phyloP scores from a whole-genome alignment of 2,888 invertebrate genomes.

The Bursaphelenchus okinawaensis region DNA sequence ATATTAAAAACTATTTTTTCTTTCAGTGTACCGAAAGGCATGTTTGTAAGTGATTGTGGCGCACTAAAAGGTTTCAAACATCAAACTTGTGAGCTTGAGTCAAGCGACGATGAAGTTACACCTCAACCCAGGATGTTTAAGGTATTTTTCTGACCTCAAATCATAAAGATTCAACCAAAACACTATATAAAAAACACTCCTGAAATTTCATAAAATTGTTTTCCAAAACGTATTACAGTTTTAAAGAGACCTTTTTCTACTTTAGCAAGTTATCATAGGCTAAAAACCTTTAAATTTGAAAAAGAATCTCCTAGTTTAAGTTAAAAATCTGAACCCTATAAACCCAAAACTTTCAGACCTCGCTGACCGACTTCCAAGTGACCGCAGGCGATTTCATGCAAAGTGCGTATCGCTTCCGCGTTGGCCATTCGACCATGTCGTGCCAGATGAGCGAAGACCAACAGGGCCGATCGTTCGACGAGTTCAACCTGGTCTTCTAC shows the following conservation, averaged over 20 bases:
- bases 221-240: too few species aligned
- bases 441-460: slow-evolving; percentile 35
- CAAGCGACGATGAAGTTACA: background rate
- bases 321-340: too few species aligned
- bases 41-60: slow-evolving; percentile 46
- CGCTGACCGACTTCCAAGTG: slow-evolving; percentile 40
- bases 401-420: slow-evolving; percentile 62
- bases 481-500: slow-evolving; percentile 55
- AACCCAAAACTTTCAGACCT: slow-evolving; percentile 9
- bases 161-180: too few species aligned
- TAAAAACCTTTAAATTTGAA: background rate
- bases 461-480: slow-evolving; percentile 41
- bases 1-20: background rate
- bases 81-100: slow-evolving; percentile 20
- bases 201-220: too few species aligned
- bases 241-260: background rate
- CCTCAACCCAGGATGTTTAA: background rate
- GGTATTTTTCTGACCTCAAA: too few species aligned
- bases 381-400: slow-evolving; percentile 56
- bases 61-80: slow-evolving; percentile 38
- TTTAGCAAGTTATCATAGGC: background rate
- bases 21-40: slow-evolving; percentile 35
- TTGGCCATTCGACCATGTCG: slow-evolving; percentile 53
- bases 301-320: background rate
- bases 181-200: too few species aligned